Evolutionary conservation across 2,113 vertebrate genomes (phyloP).

Genomic region (Dolichallabes microphthalmus): DNA sequence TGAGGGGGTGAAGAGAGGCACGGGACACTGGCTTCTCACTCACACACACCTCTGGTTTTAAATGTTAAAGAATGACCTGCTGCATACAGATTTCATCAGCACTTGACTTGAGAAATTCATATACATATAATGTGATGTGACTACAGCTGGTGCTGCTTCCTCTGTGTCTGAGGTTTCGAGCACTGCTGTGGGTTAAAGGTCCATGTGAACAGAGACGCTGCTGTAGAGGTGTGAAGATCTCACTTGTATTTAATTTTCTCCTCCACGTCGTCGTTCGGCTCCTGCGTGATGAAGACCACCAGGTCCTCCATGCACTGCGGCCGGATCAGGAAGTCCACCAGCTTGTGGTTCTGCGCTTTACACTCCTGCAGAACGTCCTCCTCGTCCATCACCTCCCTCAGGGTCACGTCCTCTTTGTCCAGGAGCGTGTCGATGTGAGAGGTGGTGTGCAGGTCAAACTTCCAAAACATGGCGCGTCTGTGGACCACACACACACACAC

Average conservation of each 20-base stretch:
- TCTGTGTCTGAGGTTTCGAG: neutral
- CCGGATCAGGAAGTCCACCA: slow-evolving; percentile 93
- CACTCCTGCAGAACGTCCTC: slow-evolving; percentile 98
- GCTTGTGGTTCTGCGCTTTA: slow-evolving; percentile 98
- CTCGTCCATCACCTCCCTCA: slow-evolving; percentile 96
- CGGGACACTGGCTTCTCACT: neutral
- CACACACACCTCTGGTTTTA: neutral
- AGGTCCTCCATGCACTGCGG: slow-evolving; percentile 95
- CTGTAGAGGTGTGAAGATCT: slow-evolving; percentile 48
- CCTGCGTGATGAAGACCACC: slow-evolving; percentile 94
- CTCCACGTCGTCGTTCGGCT: slow-evolving; percentile 91
- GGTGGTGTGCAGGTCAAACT: slow-evolving; percentile 98
- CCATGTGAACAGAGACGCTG: neutral
- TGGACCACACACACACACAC: neutral
- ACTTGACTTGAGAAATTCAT: neutral
- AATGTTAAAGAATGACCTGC: neutral
- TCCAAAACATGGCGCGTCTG: slow-evolving; percentile 98
- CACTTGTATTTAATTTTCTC: slow-evolving; percentile 98
- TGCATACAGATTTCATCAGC: neutral
- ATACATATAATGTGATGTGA: neutral
- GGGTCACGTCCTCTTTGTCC: slow-evolving; percentile 95
- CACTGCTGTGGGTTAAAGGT: neutral
- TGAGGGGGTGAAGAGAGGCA: neutral
- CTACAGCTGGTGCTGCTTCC: neutral
- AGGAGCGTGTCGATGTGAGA: slow-evolving; percentile 98